Base-by-base conservation (phyloP, 2,888 invertebrate genomes). In the Julus scanicus region DNA sequence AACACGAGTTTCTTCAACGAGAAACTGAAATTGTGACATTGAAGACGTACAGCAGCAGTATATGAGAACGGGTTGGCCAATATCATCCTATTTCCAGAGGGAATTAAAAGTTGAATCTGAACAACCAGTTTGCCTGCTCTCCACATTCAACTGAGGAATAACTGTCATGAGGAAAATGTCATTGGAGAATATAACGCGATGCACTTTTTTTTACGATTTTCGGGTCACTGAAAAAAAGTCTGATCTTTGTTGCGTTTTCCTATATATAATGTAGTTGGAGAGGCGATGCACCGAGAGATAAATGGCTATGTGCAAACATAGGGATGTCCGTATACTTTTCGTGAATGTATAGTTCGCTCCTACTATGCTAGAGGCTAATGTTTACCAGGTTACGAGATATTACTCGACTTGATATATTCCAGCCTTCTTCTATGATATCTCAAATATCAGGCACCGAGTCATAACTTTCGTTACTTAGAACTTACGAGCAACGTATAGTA, bases 51-150 rank as follows among this genome's bases (percentile, higher is more conserved):
- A 80, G 37, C 13, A 71, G 20, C 20, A 63, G 15, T 17, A 37
- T 0, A 15, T 29, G n/a, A 37, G 13, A 80, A 80, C 80, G 80
- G 80, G 5, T 80, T 80, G 80, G 37, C 80, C 37, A 15, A 80
- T 80, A 80, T 80, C 80, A 37, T 37, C 37, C 80, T 44, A 15
- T 80, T 80, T 80, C 80, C 80, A 15, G 80, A 80, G 80, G 80
- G 80, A 80, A 80, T 80, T 80, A 80, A 80, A 37, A 80, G 80
- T 39, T 39, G 80, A 80, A 80, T 80, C 15, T 80, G 80, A 80
- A 8, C 20, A 63, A 5, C 57, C 44, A 44, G 44, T 44, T 44
- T 44, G 44, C 8, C 44, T 44, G 44, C 57, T 71, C 63, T 71
- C 80, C 80, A 15, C 80, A 37, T 39, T 37, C 80, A 15, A 15